Evolutionary conservation across 1,140 invertebrate species (phyloP).

Genomic region (Neodiprion lecontei): DNA sequence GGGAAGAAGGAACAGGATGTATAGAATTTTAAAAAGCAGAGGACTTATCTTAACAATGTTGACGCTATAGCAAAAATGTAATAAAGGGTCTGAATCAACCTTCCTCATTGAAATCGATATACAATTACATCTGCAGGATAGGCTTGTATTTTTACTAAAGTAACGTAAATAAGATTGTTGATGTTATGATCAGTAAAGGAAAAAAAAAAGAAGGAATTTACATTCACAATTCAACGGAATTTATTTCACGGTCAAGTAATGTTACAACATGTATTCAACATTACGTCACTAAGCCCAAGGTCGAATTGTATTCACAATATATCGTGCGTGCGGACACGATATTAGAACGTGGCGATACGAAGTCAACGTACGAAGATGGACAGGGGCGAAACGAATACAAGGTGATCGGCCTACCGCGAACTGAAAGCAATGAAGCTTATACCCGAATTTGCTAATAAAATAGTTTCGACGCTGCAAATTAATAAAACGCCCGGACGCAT

Average conservation of each 20-base stretch:
- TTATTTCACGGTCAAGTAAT: no score
- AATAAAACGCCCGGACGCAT: no score
- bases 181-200: neutral
- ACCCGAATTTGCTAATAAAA: no score
- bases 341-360: neutral
- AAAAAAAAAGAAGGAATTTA: no score
- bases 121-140: neutral
- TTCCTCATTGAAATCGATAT: constrained; percentile 42
- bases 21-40: constrained; percentile 43
- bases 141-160: constrained; percentile 2
- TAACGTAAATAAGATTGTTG: neutral
- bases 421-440: no score
- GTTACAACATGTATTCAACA: neutral
- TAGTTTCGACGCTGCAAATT: no score
- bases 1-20: constrained; percentile 42
- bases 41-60: constrained; percentile 50
- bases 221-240: no score
- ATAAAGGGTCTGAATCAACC: constrained; percentile 54
- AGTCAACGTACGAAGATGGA: no score
- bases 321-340: neutral
- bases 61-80: constrained; percentile 45
- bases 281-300: neutral
- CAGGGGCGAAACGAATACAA: no score
- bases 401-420: no score
- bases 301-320: neutral